Evolutionary conservation across 2,113 vertebrate species (phyloP).

Genomic region (Lophochroa leadbeateri): DNA sequence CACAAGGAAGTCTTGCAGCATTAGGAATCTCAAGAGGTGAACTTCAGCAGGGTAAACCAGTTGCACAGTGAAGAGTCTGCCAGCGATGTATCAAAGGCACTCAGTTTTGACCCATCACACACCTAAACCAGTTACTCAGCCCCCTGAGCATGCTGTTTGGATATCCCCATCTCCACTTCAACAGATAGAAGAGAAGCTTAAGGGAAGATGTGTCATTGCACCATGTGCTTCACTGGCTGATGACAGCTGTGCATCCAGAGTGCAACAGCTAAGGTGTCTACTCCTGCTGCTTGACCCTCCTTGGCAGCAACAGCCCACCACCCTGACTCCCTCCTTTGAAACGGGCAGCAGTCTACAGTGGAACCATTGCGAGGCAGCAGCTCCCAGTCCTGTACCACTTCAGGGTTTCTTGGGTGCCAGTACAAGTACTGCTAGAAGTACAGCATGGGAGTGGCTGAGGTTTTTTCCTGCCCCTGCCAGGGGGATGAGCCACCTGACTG

Average conservation of each 20-base stretch:
- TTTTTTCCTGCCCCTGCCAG: neutral
- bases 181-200: neutral
- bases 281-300: neutral
- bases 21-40: neutral
- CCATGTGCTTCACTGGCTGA: neutral
- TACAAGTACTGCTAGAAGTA: neutral
- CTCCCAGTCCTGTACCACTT: neutral
- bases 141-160: neutral
- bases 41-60: neutral
- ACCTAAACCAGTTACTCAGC: neutral
- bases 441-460: fast-evolving
- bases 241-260: neutral
- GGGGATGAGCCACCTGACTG: neutral
- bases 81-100: neutral
- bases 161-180: neutral
- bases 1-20: neutral
- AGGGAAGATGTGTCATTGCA: neutral
- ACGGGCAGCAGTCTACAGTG: neutral
- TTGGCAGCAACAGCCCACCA: neutral
- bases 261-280: neutral
- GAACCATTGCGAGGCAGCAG: neutral
- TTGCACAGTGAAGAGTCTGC: neutral
- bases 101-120: neutral
- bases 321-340: neutral
- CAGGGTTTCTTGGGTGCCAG: neutral